phyloP scores from a whole-genome alignment of 2,888 invertebrate species.

The Drosophila merina region DNA sequence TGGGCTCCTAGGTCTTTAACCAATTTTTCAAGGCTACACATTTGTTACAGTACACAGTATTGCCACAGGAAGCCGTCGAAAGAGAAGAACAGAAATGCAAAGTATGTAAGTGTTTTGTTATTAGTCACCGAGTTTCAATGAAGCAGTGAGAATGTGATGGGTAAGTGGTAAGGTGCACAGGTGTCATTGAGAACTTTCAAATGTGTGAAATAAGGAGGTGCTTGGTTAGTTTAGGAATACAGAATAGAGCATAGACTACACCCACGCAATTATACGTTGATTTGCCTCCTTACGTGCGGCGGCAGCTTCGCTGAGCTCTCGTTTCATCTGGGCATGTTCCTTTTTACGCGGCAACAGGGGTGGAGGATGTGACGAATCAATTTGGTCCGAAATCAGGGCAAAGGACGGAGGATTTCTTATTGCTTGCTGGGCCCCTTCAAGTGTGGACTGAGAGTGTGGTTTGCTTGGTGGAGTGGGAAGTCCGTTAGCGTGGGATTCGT shows the following conservation, averaged over 20 bases:
- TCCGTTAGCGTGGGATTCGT: conserved; percentile 61
- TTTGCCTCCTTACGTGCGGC: conserved; percentile 83
- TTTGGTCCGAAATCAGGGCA: conserved; percentile 56
- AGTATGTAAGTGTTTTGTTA: conserved; percentile 46
- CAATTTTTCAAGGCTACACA: conserved; percentile 84
- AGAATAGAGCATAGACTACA: conserved; percentile 78
- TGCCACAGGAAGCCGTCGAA: conserved; percentile 37
- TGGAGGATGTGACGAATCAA: conserved; percentile 42
- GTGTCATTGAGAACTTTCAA: conserved; percentile 19
- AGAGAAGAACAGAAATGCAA: conserved; percentile 70
- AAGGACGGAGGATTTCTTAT: conserved; percentile 72
- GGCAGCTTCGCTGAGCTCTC: conserved; percentile 82
- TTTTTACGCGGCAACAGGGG: conserved; percentile 64
- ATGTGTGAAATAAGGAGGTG: conserved; percentile 51
- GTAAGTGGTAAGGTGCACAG: conserved; percentile 12
- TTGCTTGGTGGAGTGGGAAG: conserved; percentile 30
- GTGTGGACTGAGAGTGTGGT: conserved; percentile 1
- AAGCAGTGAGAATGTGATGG: not conserved
- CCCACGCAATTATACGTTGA: conserved; percentile 84
- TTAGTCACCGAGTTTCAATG: conserved; percentile 29
- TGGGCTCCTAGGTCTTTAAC: conserved; percentile 82
- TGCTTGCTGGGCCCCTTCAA: conserved; percentile 4
- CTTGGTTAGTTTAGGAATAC: conserved; percentile 22
- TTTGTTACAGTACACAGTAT: conserved; percentile 47
- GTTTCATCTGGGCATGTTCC: conserved; percentile 78